Percentiles rank a stretch among this genome's conserved stretches.
phyloP scores from a whole-genome alignment of 2,113 vertebrate species.

The Bubo scandiacus region DNA sequence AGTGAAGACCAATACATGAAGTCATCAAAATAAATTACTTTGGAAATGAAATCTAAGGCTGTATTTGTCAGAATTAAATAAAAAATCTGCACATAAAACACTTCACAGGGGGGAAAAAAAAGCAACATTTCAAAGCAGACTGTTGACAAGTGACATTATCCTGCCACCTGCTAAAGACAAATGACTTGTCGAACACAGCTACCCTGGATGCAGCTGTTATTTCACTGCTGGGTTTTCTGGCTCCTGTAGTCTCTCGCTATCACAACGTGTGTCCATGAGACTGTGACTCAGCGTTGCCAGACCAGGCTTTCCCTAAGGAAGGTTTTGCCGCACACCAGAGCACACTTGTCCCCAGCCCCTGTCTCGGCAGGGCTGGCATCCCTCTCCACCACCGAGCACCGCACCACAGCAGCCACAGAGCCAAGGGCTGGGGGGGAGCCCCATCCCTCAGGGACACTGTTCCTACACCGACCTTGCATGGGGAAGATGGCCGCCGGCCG shows the following conservation, averaged over 20 bases:
- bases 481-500: no score
- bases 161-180: neutral
- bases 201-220: fast-evolving
- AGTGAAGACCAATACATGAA: neutral
- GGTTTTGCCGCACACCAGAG: neutral
- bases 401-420: neutral
- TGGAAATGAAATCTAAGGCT: neutral
- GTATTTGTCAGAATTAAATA: neutral
- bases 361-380: neutral
- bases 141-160: neutral
- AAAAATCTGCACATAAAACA: neutral
- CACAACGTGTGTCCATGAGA: fast-evolving
- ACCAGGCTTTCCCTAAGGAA: neutral
- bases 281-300: no score
- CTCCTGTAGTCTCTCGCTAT: neutral
- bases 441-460: neutral
- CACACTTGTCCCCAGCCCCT: neutral
- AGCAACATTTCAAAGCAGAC: neutral
- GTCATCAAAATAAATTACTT: neutral
- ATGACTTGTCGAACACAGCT: fast-evolving
- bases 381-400: neutral
- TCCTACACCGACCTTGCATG: neutral
- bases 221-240: neutral
- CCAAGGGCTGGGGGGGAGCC: no score
- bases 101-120: fast-evolving